A percentile compares a stretch with the other conserved stretches of the same genome.
Conservation (phyloP, 2,888 invertebrate species). For the Tromatobia lineatoria region DNA sequence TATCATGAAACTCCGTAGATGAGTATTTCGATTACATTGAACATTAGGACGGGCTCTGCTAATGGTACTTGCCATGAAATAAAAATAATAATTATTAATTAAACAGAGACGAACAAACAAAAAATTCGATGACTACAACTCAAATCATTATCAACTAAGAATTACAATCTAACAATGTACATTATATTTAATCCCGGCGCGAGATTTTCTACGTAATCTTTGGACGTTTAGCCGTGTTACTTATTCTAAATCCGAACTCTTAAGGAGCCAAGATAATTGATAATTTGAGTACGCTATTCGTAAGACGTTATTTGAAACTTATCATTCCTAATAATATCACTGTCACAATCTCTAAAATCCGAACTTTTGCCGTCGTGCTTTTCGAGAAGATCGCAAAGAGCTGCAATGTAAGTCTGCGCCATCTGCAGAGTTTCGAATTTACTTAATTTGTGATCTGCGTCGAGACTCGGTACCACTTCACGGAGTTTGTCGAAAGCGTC, state of each 20-base stretch:
- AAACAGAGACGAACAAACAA: slow-evolving; percentile 11
- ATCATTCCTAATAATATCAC: slow-evolving; percentile 1
- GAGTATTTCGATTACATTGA: slow-evolving; percentile 50
- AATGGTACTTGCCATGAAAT: slow-evolving; percentile 1
- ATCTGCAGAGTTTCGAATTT: slow-evolving; percentile 93
- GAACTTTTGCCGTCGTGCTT: slow-evolving; percentile 79
- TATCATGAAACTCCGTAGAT: neutral
- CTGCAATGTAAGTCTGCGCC: slow-evolving; percentile 92
- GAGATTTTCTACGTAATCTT: slow-evolving; percentile 66
- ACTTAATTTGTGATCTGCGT: slow-evolving; percentile 90
- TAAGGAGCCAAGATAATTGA: neutral
- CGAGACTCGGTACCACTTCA: slow-evolving; percentile 90
- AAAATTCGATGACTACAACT: neutral
- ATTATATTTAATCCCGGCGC: slow-evolving; percentile 38
- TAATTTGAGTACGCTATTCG: neutral
- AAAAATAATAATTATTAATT: slow-evolving; percentile 8
- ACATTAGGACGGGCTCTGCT: slow-evolving; percentile 50
- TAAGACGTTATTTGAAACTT: neutral
- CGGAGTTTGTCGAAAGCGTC: slow-evolving; percentile 91
- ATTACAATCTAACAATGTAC: slow-evolving; percentile 29
- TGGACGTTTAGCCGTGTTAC: slow-evolving; percentile 77
- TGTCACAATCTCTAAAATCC: slow-evolving; percentile 46
- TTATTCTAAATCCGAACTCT: neutral
- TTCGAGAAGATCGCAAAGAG: slow-evolving; percentile 89
- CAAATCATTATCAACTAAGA: neutral